phyloP scores from a whole-genome alignment of 2,888 invertebrate species.

The Crocallis elinguaria region DNA sequence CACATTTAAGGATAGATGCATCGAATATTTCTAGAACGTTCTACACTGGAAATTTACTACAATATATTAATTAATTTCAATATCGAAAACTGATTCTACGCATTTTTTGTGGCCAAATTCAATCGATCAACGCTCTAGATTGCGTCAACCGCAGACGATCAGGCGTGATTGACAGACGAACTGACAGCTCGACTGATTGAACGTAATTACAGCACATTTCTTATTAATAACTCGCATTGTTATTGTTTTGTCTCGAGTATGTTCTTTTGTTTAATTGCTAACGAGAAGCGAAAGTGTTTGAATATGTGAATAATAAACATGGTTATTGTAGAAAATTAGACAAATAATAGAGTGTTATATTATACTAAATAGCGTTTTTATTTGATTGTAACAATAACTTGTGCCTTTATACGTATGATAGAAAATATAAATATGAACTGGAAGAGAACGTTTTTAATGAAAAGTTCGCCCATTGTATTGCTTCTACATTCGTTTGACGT shows the following conservation, averaged over 20 bases:
- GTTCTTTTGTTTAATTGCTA: constrained; percentile 4
- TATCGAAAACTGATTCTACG: constrained; percentile 44
- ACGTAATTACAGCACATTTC: constrained; percentile 81
- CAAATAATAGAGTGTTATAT: too few species aligned
- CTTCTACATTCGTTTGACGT: too few species aligned
- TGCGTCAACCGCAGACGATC: constrained; percentile 50
- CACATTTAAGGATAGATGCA: neutral
- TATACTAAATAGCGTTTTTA: too few species aligned
- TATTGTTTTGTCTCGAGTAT: constrained; percentile 24
- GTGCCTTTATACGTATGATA: too few species aligned
- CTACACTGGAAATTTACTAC: constrained; percentile 15
- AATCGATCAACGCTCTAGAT: constrained; percentile 63
- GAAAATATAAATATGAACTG: too few species aligned
- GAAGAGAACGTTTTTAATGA: too few species aligned
- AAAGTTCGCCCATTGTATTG: too few species aligned
- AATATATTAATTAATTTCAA: constrained; percentile 43
- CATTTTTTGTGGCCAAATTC: constrained; percentile 56
- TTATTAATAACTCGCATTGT: constrained; percentile 61
- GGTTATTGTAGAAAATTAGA: too few species aligned
- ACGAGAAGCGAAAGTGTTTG: constrained; percentile 4
- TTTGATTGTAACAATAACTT: too few species aligned
- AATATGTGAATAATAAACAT: neutral
- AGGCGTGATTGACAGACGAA: constrained; percentile 72
- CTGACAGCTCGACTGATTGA: constrained; percentile 75
- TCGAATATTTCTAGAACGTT: neutral